phyloP scores from a whole-genome alignment of 2,797 vertebrate species.

The Betta splendens region DNA sequence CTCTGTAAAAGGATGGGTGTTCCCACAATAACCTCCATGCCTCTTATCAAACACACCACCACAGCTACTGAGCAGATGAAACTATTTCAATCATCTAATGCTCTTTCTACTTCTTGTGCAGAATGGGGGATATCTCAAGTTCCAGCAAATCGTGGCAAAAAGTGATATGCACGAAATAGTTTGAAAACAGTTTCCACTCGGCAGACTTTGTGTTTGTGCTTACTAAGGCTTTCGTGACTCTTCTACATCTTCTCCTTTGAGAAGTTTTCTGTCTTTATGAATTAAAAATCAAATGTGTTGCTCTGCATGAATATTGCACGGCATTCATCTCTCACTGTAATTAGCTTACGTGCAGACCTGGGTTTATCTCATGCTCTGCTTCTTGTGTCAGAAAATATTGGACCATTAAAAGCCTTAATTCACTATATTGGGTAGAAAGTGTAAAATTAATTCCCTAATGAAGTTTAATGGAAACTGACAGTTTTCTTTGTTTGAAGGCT shows the following conservation, averaged over 20 bases:
- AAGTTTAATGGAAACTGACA: constrained; percentile 1
- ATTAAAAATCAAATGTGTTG: constrained; percentile 38
- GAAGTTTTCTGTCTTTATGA: constrained; percentile 29
- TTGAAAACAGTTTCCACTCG: constrained; percentile 22
- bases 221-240: background rate
- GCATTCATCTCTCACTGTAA: background rate
- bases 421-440: background rate
- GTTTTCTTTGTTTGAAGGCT: background rate
- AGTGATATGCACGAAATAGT: constrained; percentile 50
- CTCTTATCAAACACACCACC: constrained; percentile 62
- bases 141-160: constrained; percentile 39
- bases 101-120: constrained; percentile 3
- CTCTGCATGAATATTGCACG: constrained; percentile 37
- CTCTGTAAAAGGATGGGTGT: constrained; percentile 69
- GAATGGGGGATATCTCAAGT: constrained; percentile 51
- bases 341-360: constrained; percentile 11
- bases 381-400: background rate
- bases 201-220: constrained; percentile 14
- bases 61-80: constrained; percentile 42
- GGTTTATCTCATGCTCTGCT: background rate
- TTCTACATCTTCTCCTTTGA: background rate
- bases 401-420: background rate
- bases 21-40: constrained; percentile 67
- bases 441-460: background rate
- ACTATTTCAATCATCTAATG: constrained; percentile 58